Evolutionary conservation across 2,113 vertebrate species (phyloP), one percentile per base, ranked within the genome.

Genomic region (Nematolebias whitei): DNA sequence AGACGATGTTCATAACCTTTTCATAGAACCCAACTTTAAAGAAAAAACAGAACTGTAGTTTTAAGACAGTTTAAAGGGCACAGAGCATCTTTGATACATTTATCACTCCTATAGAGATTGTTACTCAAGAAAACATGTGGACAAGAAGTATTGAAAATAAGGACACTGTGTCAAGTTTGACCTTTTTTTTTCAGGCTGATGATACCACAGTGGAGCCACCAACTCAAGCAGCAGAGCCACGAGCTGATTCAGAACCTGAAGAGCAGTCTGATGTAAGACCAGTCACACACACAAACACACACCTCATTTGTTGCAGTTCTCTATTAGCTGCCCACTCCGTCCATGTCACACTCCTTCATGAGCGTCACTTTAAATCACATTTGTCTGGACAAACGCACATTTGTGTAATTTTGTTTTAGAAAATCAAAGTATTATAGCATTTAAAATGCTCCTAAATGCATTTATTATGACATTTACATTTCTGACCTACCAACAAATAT

Each of bases 141-240:
- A 55, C 12, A 14, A 2, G 12, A 19, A 19, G 8, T 50, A 15
- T 7, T 6, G 24, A 50, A 16, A 22, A 24, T 15, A 10, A 23
- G n/a, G 23, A 24, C 22, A 7, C 23, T 13, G n/a, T 14, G 3
- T 35, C 1, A 35, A 35, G 10, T 53, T 12, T 35, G 29, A 18
- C 14, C 39, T 20, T 54, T 1, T 56, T 69, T 39, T 51, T 60
- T 16, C 69, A 90, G 89, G 4, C 54, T 9, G 85, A 90, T 0
- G 86, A 90, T 2, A 47, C 67, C 2, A 40, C 72, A 23, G 70
- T 71, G 0, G 68, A 1, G 49, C 70, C 77, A 56, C 65, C n/a
- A n/a, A n/a, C n/a, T n/a, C n/a, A 71, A 19, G 4, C 70, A 56
- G 82, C 60, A 49, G 88, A 89, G 69, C 85, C 88, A 56, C 85